Evolutionary conservation across 2,113 vertebrate genomes (phyloP).

Genomic region (Thunnus thynnus): DNA sequence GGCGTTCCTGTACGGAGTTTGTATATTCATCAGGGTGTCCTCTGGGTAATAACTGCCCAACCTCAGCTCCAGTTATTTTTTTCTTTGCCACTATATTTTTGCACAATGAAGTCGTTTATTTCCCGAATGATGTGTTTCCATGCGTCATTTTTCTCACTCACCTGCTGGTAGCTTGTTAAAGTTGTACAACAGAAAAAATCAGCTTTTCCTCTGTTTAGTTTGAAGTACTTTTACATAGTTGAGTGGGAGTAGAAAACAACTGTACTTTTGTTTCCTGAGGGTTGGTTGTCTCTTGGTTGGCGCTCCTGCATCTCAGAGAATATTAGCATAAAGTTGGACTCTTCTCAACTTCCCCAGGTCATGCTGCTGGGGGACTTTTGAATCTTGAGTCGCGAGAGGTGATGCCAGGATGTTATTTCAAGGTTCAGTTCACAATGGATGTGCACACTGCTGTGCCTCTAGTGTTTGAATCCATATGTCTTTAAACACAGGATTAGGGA

Average conservation of each 20-base stretch:
- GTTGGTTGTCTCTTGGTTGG: neutral
- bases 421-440: neutral
- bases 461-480: neutral
- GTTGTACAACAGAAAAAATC: neutral
- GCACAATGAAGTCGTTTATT: neutral
- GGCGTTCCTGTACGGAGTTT: constrained; percentile 1
- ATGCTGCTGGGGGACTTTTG: neutral
- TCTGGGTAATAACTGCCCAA: constrained; percentile 17
- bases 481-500: neutral
- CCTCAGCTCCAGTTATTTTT: constrained; percentile 18
- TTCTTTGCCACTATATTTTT: constrained; percentile 14
- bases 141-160: neutral
- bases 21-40: constrained; percentile 12
- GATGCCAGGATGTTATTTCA: neutral
- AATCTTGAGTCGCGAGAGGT: neutral
- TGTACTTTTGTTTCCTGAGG: neutral
- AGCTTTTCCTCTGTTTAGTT: neutral
- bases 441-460: neutral
- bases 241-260: neutral
- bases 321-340: neutral
- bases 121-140: constrained; percentile 17
- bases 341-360: neutral
- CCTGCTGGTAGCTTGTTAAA: neutral
- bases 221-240: neutral
- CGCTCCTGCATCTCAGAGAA: neutral